Conservation (phyloP, 2,888 invertebrate species). For the Polyommatus icarus region DNA sequence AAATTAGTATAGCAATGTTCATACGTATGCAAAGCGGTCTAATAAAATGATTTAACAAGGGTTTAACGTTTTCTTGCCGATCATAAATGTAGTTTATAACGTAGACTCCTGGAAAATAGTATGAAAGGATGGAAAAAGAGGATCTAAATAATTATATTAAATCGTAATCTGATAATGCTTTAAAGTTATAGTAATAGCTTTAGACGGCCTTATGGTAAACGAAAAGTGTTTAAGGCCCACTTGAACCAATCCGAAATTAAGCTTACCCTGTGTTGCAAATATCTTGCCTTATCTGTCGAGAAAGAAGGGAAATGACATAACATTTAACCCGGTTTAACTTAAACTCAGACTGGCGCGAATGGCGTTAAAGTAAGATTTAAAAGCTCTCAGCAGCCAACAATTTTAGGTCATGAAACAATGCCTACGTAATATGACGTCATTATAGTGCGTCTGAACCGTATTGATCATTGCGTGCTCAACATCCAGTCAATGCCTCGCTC, state of each 20-base stretch:
- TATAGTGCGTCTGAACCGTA: slow-evolving; percentile 38
- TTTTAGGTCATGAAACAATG: slow-evolving; percentile 27
- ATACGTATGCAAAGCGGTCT: neutral
- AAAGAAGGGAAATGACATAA: too few species aligned
- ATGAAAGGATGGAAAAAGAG: neutral
- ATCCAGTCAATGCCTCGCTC: slow-evolving; percentile 39
- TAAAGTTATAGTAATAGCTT: too few species aligned
- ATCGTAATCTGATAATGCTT: too few species aligned
- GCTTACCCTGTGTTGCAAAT: too few species aligned
- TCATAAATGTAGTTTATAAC: neutral
- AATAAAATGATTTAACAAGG: neutral
- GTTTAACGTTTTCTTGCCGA: neutral
- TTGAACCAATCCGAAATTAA: too few species aligned
- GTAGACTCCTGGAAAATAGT: neutral
- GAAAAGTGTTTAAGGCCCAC: too few species aligned
- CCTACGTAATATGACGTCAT: slow-evolving; percentile 19
- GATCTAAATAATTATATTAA: too few species aligned
- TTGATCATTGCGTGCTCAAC: slow-evolving; percentile 43
- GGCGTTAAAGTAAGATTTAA: neutral
- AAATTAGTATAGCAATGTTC: neutral
- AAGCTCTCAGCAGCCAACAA: neutral
- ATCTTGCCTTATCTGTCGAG: too few species aligned
- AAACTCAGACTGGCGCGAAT: too few species aligned
- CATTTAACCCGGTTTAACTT: too few species aligned
- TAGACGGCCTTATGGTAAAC: too few species aligned